Conservation (phyloP, 1,140 invertebrate species). For the Drepana arcuata region DNA sequence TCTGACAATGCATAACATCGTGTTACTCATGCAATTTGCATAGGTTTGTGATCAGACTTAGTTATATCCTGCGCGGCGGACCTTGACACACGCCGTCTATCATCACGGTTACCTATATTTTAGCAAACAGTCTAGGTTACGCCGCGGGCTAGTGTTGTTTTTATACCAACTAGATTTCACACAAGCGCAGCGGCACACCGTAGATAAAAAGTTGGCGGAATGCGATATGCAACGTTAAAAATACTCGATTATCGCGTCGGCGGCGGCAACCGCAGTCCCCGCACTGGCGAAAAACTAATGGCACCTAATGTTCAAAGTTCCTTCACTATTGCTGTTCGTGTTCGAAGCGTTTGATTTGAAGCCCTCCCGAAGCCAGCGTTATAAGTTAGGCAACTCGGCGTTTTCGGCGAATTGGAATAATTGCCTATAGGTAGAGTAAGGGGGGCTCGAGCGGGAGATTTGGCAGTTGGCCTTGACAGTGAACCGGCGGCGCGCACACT, state of each 20-base stretch:
- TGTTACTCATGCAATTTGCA: slow-evolving; percentile 15
- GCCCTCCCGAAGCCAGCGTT: slow-evolving; percentile 24
- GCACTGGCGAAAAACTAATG: slow-evolving; percentile 4
- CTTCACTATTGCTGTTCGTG: slow-evolving; percentile 27
- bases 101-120: slow-evolving; percentile 3
- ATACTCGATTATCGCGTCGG: slow-evolving; percentile 32
- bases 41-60: slow-evolving; percentile 10
- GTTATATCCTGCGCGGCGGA: neutral
- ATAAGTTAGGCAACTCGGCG: slow-evolving; percentile 23
- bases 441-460: slow-evolving; percentile 56
- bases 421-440: slow-evolving; percentile 37
- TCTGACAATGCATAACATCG: neutral
- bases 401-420: slow-evolving; percentile 50
- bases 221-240: slow-evolving; percentile 33
- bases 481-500: slow-evolving; percentile 61
- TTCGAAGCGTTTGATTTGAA: slow-evolving; percentile 9
- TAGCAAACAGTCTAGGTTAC: slow-evolving; percentile 5
- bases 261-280: slow-evolving; percentile 11
- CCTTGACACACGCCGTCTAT: slow-evolving; percentile 7
- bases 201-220: slow-evolving; percentile 25
- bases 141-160: slow-evolving; percentile 7
- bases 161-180: slow-evolving; percentile 13
- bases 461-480: slow-evolving; percentile 70
- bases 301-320: slow-evolving; percentile 6
- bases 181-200: slow-evolving; percentile 11